Conservation (phyloP, 2,113 vertebrate genomes). For the Apaloderma vittatum region DNA sequence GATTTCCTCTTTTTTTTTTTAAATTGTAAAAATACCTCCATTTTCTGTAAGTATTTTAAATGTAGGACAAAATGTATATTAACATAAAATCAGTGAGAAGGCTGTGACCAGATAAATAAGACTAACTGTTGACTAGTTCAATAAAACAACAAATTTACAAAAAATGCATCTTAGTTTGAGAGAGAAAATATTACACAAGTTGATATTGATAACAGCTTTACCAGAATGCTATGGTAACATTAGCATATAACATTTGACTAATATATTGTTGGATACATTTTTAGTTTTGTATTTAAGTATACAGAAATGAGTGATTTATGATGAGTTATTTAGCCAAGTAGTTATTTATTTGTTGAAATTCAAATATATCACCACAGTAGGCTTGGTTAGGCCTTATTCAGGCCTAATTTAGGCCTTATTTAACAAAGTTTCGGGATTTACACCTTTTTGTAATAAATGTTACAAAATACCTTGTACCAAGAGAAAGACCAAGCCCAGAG, state of each 20-base stretch:
- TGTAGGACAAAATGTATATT: neutral
- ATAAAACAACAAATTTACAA: accelerated
- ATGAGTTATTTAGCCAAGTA: neutral
- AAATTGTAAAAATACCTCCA: neutral
- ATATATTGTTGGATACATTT: neutral
- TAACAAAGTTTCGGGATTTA: too few species aligned
- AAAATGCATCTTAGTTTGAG: neutral
- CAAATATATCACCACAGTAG: neutral
- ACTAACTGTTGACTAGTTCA: neutral
- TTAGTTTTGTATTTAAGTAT: neutral
- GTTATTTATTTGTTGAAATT: neutral
- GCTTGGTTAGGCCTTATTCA: neutral
- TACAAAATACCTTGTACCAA: neutral
- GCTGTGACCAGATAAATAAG: neutral
- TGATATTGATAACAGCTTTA: neutral
- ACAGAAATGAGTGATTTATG: neutral
- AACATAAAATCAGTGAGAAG: neutral
- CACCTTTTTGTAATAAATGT: too few species aligned
- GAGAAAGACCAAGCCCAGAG: neutral
- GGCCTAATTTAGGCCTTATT: too few species aligned
- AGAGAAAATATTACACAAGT: neutral
- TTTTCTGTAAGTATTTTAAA: neutral
- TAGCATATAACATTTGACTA: neutral
- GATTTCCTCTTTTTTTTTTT: neutral
- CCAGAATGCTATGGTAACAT: neutral